These are phyloP conservation scores for Amphimedon queenslandica DNA, from an alignment of 37 sponge, comb jelly and placozoan genomes.

Conservation along the genomic window DNA sequence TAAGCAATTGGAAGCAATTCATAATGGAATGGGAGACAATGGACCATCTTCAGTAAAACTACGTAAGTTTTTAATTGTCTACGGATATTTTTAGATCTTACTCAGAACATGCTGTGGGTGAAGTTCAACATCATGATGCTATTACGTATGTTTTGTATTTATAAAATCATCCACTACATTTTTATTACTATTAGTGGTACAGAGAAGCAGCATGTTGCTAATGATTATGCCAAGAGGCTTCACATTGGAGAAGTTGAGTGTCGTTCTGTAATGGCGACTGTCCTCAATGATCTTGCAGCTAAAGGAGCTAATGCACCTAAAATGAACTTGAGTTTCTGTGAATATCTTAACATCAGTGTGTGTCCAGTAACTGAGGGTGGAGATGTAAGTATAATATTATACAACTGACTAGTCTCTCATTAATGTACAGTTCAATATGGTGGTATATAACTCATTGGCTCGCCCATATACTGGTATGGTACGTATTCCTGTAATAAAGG, in stretches of 20 bases:
- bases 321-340: slow-evolving; percentile 49
- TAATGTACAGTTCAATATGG: slow-evolving; percentile 52
- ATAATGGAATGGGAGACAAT: neutral
- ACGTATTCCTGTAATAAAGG: slow-evolving; percentile 34
- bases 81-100: neutral
- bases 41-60: slow-evolving; percentile 1
- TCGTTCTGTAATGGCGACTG: slow-evolving; percentile 5
- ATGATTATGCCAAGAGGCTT: slow-evolving; percentile 93
- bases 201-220: slow-evolving; percentile 88
- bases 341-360: slow-evolving; percentile 79
- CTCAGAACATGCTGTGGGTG: slow-evolving; percentile 75
- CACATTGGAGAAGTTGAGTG: slow-evolving; percentile 87
- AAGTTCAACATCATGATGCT: slow-evolving; percentile 97
- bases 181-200: slow-evolving; percentile 56
- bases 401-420: neutral
- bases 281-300: slow-evolving; percentile 22
- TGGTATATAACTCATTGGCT: slow-evolving; percentile 82
- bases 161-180: no score
- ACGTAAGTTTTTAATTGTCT: neutral
- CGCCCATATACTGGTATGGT: slow-evolving; percentile 2
- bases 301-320: slow-evolving; percentile 12
- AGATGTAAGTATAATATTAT: slow-evolving; percentile 23
- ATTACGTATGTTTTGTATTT: slow-evolving; percentile 57
- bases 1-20: slow-evolving; percentile 70
- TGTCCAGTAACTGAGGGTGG: slow-evolving; percentile 52